A percentile compares a stretch with the other conserved stretches of the same genome.
Conservation (phyloP, 2,888 invertebrate species). For the Pteria penguin region DNA sequence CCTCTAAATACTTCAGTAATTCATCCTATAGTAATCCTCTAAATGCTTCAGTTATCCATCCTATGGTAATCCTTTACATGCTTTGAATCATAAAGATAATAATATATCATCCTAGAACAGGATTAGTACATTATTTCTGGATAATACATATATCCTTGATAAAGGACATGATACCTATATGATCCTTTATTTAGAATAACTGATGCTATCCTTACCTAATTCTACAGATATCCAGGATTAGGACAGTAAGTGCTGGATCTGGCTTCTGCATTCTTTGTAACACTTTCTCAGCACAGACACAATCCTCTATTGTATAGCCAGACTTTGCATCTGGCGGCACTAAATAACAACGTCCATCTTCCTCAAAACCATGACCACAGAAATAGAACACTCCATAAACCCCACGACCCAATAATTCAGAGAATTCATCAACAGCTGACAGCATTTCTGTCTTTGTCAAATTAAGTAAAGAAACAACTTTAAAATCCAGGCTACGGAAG, state of each 20-base stretch:
- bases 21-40: no score
- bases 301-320: constrained; percentile 76
- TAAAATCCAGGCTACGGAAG: constrained; percentile 76
- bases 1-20: no score
- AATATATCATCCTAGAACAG: no score
- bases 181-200: neutral
- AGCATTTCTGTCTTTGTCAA: constrained; percentile 79
- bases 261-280: constrained; percentile 74
- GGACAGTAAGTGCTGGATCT: constrained; percentile 78
- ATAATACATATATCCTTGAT: no score
- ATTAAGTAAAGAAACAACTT: constrained; percentile 80
- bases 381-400: constrained; percentile 79
- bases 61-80: no score
- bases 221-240: constrained; percentile 81
- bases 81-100: no score
- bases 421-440: constrained; percentile 78
- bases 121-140: no score
- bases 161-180: neutral
- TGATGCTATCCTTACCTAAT: constrained; percentile 63
- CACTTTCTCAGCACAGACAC: constrained; percentile 70
- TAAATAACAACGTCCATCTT: constrained; percentile 79
- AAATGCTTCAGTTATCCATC: no score
- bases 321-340: constrained; percentile 80
- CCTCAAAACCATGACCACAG: constrained; percentile 81
- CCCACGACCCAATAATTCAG: constrained; percentile 78